phyloP scores from a whole-genome alignment of 2,888 invertebrate species.

The Brenthis daphne region DNA sequence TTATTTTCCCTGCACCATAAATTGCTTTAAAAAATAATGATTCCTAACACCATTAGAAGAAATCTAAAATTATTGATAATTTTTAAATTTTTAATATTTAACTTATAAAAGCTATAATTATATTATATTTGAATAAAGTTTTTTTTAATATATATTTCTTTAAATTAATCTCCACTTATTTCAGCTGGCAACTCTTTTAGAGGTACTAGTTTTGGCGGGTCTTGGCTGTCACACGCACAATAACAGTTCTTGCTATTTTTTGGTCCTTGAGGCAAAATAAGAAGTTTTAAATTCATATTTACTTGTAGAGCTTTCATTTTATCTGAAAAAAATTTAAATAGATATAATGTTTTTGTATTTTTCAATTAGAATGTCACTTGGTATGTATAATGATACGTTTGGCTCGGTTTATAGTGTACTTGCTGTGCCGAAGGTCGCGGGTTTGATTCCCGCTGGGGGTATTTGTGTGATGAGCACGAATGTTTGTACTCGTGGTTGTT shows the following conservation, averaged over 20 bases:
- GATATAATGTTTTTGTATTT: neutral
- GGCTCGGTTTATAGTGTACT: no score
- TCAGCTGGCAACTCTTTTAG: constrained; percentile 35
- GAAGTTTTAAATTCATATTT: constrained; percentile 40
- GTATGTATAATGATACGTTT: no score
- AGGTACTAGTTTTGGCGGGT: constrained; percentile 41
- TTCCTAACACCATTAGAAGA: neutral
- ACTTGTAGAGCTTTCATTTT: constrained; percentile 40
- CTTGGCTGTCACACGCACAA: constrained; percentile 42
- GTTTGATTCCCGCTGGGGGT: no score
- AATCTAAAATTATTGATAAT: neutral
- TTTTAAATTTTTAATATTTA: constrained; percentile 2
- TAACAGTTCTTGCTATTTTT: constrained; percentile 46
- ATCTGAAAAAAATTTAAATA: constrained; percentile 24
- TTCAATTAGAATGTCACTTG: no score
- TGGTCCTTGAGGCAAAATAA: constrained; percentile 44
- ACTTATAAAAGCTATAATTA: neutral
- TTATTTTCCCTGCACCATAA: constrained; percentile 16
- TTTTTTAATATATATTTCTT: neutral
- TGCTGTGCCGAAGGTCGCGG: no score
- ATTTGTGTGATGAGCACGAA: no score
- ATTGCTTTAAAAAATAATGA: neutral
- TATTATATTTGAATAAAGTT: neutral
- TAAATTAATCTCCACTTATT: constrained; percentile 10
- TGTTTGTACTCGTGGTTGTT: no score